Base-by-base conservation (phyloP, 2,797 vertebrate genomes). In the Podarcis siculus region DNA sequence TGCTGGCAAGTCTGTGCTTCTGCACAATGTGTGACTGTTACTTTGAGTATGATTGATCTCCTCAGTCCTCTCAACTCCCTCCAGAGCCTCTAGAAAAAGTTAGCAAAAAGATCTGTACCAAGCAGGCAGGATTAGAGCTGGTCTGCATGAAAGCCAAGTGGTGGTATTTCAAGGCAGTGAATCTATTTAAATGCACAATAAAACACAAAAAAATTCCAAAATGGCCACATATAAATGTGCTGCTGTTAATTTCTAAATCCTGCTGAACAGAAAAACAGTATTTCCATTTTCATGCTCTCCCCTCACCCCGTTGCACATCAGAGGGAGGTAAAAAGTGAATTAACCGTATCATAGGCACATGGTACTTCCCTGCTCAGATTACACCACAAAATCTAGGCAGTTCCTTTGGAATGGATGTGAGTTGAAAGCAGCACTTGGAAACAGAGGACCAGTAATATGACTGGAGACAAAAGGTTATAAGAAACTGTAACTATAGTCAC, bases 341-440 rank as follows among this genome's bases (percentile, higher is more conserved):
- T 96, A 94, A 93, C 94, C 87, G 87, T 96, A 95, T 96, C 94
- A 94, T 92, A 92, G 92, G 95, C 95, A 93, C 95, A 95, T 92
- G 95, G 95, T 93, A 93, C 93, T 96, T 94, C 92, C 92, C 95
- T 95, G 91, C 95, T 97, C 96, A 89, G 89, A 94, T 97, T 96
- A 96, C 96, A 97, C 92, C 92, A 85, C 93, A 92, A 93, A 95
- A 95, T 96, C 95, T 94, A 93, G 95, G 94, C 95, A 95, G 93
- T 95, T 95, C 95, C 94, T 94, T 86, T 82, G 86, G 90, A 93
- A 61, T 93, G 91, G 83, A 88, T 90, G 49, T 95, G 90, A 93
- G 93, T 37, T 85, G 90, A 4, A 87, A 95, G 93, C 89, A 88
- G 92, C 87, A 42, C 89, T 92, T 69, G 92, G 92, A 94, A 73